Evolutionary conservation across 2,797 vertebrate species (phyloP), one percentile per base, ranked within the genome.

Genomic region (Macropus fuliginosus): DNA sequence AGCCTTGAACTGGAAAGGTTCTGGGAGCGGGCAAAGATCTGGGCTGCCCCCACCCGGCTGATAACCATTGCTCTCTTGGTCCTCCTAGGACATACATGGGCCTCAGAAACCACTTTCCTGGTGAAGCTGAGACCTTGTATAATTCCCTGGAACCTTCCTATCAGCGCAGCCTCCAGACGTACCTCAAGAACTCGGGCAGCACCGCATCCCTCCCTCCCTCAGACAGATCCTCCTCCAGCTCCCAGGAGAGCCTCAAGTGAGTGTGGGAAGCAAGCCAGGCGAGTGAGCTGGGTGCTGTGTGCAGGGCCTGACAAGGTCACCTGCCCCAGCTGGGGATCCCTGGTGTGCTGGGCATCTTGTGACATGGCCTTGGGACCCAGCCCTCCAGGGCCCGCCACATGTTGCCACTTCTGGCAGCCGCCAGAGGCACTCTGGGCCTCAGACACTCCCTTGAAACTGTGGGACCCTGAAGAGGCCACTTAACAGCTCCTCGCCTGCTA

Each of bases 211-310:
- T 99, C 95, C 99, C 99, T 55, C 99, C 99, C 97, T 99, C 99
- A 92, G 99, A 99, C 98, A 99, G 99, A 94, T 99, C 99, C n/a
- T 99, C 99, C 13, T 99, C 99, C 54, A 99, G 99, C 95, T 99
- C 99, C 62, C 99, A 99, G 97, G 99, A 99, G 98, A 99, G 99
- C 98, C 99, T 99, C 97, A 99, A 99, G 99, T 99, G 99, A 99
- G 74, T 27, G 16, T n/a, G 34, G 34, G 62, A 16, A 98, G 21
- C 18, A 62, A 31, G 57, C 28, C 2, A 3, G 27, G 21, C 1
- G 28, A 31, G 59, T 8, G 12, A 34, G 29, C 59, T 9, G 3
- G 27, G 56, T 1, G 0, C 91, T 21, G 28, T 34, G 29, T 5
- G 0, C 11, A 13, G 57, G 57, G 3, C 29, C 57, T 4, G 11